Base-by-base conservation (phyloP, 2,797 vertebrate species). In the Hoplostethus mediterraneus region DNA sequence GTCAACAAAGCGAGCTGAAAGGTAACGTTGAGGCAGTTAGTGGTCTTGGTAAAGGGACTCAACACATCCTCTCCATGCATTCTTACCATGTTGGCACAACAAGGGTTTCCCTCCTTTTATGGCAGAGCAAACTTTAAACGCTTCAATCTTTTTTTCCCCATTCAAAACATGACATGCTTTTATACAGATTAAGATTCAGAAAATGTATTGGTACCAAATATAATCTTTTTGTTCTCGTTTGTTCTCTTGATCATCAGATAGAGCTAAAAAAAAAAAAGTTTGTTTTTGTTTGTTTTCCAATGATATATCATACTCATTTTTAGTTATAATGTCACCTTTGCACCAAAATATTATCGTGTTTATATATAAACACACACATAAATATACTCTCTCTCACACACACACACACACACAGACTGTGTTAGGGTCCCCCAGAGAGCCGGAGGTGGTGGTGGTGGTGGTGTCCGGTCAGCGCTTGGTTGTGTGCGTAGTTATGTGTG, bases 391-490 rank as follows among this genome's bases (percentile, higher is more conserved):
- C 21, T 21, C 63, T 30, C 38, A 48, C 60, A 73, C 17, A n/a
- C 55, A 33, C 25, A 0, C 45, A 7, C 54, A 30, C 45, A 55
- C 30, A 42, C 31, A 53, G 33, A 33, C 28, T 0, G 7, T n/a
- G 31, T 90, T 79, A 91, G 63, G 89, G 75, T 28, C 90, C 89
- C 16, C 81, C 88, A 16, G 90, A 89, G n/a, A 90, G 80, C 42
- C 75, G 68, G 36, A 72, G 67, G 66, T 86, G 67, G 4, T 86
- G 67, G 66, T 86, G 67, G 4, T 86, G 67, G 4, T 83, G 77
- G 8, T 47, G 81, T n/a, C 77, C 80, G 17, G 49, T 77, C 21
- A 89, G 71, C 1, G 75, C 83, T 4, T 40, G 51, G 67, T 88
- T 77, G 67, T 88, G 80, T 1, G 72, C 9, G 30, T 74, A 55